Evolutionary conservation across 2,797 vertebrate species (phyloP).

Genomic region (Halcyon smyrnensis): DNA sequence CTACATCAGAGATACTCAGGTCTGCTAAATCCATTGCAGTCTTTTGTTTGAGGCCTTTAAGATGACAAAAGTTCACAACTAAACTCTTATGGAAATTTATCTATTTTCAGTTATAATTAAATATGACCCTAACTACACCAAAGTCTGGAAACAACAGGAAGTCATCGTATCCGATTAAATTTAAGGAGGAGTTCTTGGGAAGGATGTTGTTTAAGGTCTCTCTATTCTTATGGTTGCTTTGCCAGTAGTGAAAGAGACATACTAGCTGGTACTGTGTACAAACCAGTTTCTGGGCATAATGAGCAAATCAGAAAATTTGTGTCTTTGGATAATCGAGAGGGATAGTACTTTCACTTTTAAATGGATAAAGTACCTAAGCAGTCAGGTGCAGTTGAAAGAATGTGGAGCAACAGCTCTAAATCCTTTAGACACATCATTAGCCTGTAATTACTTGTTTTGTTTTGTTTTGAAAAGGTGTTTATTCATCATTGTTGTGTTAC

Average conservation of each 20-base stretch:
- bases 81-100: not conserved
- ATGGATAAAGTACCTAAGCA: not conserved
- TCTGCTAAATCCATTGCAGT: not conserved
- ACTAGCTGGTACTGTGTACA: not conserved
- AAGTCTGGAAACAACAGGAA: conserved; percentile 13
- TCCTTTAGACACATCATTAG: not conserved
- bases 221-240: not conserved
- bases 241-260: not conserved
- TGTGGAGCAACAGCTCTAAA: not conserved
- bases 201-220: not conserved
- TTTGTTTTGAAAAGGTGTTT: not conserved
- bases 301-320: not conserved
- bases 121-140: not conserved
- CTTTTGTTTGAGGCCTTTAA: conserved; percentile 35
- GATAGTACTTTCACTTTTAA: not conserved
- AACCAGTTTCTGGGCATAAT: not conserved
- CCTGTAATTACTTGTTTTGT: not conserved
- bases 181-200: not conserved
- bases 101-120: conserved; percentile 26
- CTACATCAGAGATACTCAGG: not conserved
- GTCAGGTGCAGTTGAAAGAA: not conserved
- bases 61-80: not conserved
- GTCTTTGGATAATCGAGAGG: not conserved
- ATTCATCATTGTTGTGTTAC: not conserved
- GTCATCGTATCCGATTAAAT: not conserved